Conservation (phyloP, 2,113 vertebrate genomes). For the Bungarus multicinctus region DNA sequence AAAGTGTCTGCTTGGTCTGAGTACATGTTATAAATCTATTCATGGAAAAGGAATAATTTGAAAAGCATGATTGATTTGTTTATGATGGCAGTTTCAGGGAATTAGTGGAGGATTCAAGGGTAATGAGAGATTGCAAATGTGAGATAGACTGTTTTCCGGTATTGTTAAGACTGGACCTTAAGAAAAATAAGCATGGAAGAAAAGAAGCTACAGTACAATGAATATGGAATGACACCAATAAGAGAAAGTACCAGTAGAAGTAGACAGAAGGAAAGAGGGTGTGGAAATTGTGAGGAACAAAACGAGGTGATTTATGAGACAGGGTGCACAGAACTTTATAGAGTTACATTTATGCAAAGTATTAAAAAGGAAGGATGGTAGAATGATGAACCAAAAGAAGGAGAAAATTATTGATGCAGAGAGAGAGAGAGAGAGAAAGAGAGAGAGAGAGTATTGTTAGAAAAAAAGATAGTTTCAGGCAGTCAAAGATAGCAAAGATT, state of each 20-base stretch:
- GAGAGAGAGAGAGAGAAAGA: neutral
- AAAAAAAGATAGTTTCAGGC: neutral
- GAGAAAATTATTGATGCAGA: neutral
- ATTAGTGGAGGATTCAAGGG: neutral
- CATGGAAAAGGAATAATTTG: neutral
- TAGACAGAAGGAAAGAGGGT: neutral
- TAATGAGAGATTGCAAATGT: neutral
- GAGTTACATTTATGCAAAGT: neutral
- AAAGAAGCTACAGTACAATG: neutral
- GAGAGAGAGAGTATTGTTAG: neutral
- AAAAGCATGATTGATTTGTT: neutral
- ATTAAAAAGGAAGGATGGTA: neutral
- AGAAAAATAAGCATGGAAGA: neutral
- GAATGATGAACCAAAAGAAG: neutral
- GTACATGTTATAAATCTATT: neutral
- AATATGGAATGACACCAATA: neutral
- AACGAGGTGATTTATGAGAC: neutral
- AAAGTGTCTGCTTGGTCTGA: neutral
- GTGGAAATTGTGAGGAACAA: neutral
- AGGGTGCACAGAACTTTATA: neutral
- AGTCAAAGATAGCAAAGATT: neutral
- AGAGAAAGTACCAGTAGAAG: neutral
- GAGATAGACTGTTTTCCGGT: neutral
- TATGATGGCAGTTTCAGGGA: neutral
- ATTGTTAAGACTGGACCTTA: neutral